phyloP scores from a whole-genome alignment of 2,113 vertebrate genomes.

The Isurus oxyrinchus region DNA sequence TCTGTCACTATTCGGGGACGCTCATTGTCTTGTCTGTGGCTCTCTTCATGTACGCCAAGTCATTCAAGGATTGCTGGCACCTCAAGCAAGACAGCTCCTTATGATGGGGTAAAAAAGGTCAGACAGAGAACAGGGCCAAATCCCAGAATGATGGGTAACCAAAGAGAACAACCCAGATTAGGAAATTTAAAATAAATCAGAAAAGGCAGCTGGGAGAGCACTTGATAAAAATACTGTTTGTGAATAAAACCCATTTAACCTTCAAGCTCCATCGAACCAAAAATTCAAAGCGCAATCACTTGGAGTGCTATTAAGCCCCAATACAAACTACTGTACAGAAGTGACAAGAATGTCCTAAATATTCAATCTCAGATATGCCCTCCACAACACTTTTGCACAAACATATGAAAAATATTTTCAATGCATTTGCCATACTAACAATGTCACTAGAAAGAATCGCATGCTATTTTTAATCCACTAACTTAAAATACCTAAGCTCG shows the following conservation, averaged over 20 bases:
- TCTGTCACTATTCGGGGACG: background rate
- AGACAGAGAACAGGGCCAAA: background rate
- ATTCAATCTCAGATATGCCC: background rate
- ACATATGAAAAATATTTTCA: background rate
- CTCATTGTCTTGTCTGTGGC: background rate
- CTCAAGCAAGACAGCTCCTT: background rate
- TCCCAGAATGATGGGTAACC: background rate
- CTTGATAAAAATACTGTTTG: background rate
- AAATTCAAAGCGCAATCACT: background rate
- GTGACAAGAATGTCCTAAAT: background rate
- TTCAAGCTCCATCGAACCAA: background rate
- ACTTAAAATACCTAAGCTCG: background rate
- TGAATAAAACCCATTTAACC: background rate
- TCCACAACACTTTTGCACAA: background rate
- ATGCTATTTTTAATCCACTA: background rate
- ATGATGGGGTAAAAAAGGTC: background rate
- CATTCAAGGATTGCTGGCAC: background rate
- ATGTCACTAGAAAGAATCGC: background rate
- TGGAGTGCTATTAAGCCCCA: background rate
- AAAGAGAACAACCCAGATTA: background rate
- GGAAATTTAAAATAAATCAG: background rate
- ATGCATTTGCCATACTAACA: background rate
- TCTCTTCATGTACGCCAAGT: background rate
- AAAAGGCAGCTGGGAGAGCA: no score
- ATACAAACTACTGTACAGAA: background rate